Conservation (phyloP, 2,888 invertebrate genomes). For the Folsomia candida region DNA sequence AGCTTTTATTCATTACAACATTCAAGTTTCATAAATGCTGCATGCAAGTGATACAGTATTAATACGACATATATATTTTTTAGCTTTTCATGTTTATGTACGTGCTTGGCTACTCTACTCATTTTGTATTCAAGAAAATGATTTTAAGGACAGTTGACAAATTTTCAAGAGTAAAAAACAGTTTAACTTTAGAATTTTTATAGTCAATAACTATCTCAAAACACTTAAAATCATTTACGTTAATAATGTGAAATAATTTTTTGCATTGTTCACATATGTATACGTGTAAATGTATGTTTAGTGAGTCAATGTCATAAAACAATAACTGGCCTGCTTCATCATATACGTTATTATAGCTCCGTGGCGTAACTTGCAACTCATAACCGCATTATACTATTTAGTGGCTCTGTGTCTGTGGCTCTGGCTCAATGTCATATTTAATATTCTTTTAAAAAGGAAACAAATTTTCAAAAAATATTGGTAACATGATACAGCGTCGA, state of each 20-base stretch:
- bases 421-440: too few relatives aligned
- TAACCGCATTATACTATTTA: background rate
- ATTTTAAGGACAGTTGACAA: background rate
- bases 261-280: background rate
- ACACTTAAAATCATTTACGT: background rate
- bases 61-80: background rate
- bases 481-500: slow-evolving; percentile 56
- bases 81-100: background rate
- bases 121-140: too few relatives aligned
- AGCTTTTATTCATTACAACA: background rate
- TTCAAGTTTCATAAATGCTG: background rate
- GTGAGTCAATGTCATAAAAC: background rate
- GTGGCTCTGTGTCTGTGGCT: background rate
- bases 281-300: background rate
- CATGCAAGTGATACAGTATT: background rate
- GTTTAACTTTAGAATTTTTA: too few relatives aligned
- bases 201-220: background rate
- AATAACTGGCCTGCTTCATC: background rate
- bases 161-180: background rate
- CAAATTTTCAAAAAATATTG: too few relatives aligned
- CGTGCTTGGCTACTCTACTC: too few relatives aligned
- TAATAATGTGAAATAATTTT: too few relatives aligned
- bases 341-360: background rate
- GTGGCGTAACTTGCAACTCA: background rate
- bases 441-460: too few relatives aligned